A percentile compares a stretch with the other conserved stretches of the same genome.
Conservation (phyloP, 2,113 vertebrate species). For the Atherinomorus stipes region DNA sequence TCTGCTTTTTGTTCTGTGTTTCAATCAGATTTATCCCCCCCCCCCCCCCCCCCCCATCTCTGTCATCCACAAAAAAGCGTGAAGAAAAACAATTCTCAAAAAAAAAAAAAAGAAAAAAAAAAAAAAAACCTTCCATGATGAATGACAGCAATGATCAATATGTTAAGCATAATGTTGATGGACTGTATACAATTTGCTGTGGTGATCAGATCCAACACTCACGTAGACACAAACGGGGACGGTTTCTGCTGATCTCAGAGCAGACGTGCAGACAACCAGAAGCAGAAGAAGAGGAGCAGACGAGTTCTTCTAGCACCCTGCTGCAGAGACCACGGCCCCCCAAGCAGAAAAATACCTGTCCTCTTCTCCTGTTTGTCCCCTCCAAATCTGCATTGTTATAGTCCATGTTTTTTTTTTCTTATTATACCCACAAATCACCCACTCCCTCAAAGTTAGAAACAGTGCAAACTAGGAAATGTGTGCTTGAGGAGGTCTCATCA, state of each 20-base stretch:
- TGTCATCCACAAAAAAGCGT: constrained; percentile 59
- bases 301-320: constrained; percentile 78
- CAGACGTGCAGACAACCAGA: constrained; percentile 12
- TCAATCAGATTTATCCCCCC: constrained; percentile 59
- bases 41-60: constrained; percentile 57
- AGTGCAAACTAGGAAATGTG: constrained; percentile 53
- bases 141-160: constrained; percentile 57
- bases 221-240: constrained; percentile 52
- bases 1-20: constrained; percentile 44
- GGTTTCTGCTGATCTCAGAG: constrained; percentile 23
- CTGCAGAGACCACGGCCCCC: constrained; percentile 49
- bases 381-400: constrained; percentile 31
- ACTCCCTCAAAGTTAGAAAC: constrained; percentile 28
- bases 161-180: constrained; percentile 63
- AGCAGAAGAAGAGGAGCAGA: constrained; percentile 56
- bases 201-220: constrained; percentile 63
- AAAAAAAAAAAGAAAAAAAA: constrained; percentile 35
- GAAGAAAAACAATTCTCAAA: constrained; percentile 58
- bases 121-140: constrained; percentile 1
- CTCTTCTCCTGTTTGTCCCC: constrained; percentile 48
- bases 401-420: background rate
- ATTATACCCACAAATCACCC: constrained; percentile 4
- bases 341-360: constrained; percentile 67
- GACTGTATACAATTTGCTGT: constrained; percentile 65
- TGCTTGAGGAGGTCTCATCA: constrained; percentile 70